These are phyloP conservation scores for Poeciliopsis turrubarensis DNA, from an alignment of 2,113 vertebrate genomes.

Conservation along the genomic window DNA sequence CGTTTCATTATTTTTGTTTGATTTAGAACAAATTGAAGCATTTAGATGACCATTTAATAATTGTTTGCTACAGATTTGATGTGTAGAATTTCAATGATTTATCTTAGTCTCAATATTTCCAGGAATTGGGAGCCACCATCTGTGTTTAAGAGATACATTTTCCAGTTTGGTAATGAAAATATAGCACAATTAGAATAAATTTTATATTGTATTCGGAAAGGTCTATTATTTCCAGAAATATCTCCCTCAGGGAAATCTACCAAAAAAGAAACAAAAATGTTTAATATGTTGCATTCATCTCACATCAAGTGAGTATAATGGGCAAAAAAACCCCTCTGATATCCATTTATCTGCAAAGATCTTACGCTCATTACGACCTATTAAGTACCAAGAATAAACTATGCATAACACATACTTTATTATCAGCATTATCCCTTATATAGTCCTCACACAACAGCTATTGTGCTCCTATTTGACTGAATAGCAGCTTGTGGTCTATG, in stretches of 20 bases:
- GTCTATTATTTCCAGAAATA: background rate
- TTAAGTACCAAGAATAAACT: conserved; percentile 71
- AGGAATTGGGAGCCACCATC: background rate
- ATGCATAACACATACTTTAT: conserved; percentile 72
- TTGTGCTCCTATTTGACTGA: conserved; percentile 74
- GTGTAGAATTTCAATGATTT: background rate
- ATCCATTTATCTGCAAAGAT: conserved; percentile 58
- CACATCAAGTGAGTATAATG: conserved; percentile 63
- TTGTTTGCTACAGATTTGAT: background rate
- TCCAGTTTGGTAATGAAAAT: conserved; percentile 29
- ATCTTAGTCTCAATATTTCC: background rate
- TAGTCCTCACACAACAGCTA: conserved; percentile 63
- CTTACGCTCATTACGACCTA: conserved; percentile 69
- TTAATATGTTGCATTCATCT: conserved; percentile 51
- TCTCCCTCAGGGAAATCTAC: conserved; percentile 14
- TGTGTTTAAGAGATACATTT: background rate
- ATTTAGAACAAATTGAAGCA: background rate
- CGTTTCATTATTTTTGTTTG: background rate
- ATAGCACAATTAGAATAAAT: conserved; percentile 1
- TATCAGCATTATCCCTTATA: conserved; percentile 67
- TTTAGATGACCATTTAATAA: background rate
- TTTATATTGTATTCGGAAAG: background rate
- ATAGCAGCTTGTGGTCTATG: conserved; percentile 70
- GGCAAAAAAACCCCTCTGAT: conserved; percentile 57
- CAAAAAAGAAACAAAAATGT: conserved; percentile 10